Conservation (phyloP, 2,797 vertebrate species). For the Myoxocephalus aenaeus region DNA sequence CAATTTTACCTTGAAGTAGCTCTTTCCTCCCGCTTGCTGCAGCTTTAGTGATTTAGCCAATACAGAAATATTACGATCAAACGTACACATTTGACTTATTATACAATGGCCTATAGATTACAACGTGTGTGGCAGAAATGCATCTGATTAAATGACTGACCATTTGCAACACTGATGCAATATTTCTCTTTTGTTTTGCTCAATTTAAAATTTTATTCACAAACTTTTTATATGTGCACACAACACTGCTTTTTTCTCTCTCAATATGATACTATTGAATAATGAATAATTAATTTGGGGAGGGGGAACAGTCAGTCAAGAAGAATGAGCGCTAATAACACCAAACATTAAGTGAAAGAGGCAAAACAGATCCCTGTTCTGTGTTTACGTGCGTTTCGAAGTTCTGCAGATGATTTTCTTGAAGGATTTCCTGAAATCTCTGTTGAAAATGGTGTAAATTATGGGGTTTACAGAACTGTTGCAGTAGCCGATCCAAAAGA, state of each 20-base stretch:
- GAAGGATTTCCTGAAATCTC: conserved; percentile 88
- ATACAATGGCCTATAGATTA: conserved; percentile 38
- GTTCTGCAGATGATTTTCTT: conserved; percentile 87
- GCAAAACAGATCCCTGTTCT: conserved; percentile 16
- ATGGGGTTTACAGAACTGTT: conserved; percentile 89
- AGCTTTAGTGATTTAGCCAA: conserved; percentile 26
- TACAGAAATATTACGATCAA: conserved; percentile 10
- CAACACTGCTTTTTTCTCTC: conserved; percentile 47
- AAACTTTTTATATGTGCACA: conserved; percentile 64
- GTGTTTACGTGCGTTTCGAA: conserved; percentile 70
- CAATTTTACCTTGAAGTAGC: conserved; percentile 17
- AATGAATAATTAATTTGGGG: conserved; percentile 12
- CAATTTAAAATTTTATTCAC: conserved; percentile 65
- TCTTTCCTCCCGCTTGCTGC: conserved; percentile 14
- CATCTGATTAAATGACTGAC: conserved; percentile 2
- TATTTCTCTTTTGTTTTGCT: conserved; percentile 42
- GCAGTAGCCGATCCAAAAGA: conserved; percentile 90
- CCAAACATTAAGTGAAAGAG: conserved; percentile 14
- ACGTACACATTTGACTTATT: conserved; percentile 35
- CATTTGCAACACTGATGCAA: conserved; percentile 16
- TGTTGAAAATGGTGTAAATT: conserved; percentile 89
- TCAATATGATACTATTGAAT: conserved; percentile 1
- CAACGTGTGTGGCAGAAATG: conserved; percentile 11
- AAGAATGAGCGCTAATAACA: conserved; percentile 28
- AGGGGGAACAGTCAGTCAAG: conserved; percentile 25